These are phyloP conservation scores for Liasis olivaceus DNA, from an alignment of 2,797 vertebrate genomes.

Conservation along the genomic window DNA sequence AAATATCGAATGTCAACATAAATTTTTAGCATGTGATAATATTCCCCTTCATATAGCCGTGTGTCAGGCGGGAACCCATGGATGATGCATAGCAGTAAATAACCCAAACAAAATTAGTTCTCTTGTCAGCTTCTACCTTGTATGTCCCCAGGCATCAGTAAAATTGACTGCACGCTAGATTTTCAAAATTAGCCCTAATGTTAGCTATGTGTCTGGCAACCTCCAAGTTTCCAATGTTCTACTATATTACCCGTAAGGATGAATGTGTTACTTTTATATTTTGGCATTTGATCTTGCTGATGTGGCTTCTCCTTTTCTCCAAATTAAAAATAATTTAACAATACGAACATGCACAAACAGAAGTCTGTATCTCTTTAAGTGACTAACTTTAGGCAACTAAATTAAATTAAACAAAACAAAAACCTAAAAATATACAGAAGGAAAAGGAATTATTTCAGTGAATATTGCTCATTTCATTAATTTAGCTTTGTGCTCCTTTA, in stretches of 20 bases:
- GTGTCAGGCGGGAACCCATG: conserved; percentile 87
- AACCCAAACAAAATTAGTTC: conserved; percentile 95
- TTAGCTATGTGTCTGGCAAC: conserved; percentile 91
- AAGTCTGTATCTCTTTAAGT: conserved; percentile 79
- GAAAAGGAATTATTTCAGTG: conserved; percentile 79
- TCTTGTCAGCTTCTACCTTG: conserved; percentile 95
- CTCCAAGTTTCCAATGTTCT: conserved; percentile 87
- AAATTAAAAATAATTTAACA: conserved; percentile 87
- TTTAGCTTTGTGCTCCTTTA: conserved; percentile 73
- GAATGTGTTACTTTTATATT: conserved; percentile 94
- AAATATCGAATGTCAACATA: conserved; percentile 87
- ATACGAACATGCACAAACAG: conserved; percentile 74
- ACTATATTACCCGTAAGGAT: conserved; percentile 91
- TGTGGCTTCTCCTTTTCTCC: conserved; percentile 76
- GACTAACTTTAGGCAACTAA: conserved; percentile 83
- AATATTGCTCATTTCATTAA: conserved; percentile 81
- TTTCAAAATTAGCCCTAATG: conserved; percentile 99
- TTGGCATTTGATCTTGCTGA: conserved; percentile 85
- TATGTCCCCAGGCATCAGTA: conserved; percentile 92
- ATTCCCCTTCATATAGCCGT: conserved; percentile 88
- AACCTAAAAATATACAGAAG: conserved; percentile 71
- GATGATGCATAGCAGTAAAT: conserved; percentile 99
- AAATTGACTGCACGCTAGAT: conserved; percentile 99
- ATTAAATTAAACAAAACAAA: conserved; percentile 79
- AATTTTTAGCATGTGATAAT: conserved; percentile 90